Evolutionary conservation across 2,113 vertebrate species (phyloP).

Genomic region (Zingel zingel): DNA sequence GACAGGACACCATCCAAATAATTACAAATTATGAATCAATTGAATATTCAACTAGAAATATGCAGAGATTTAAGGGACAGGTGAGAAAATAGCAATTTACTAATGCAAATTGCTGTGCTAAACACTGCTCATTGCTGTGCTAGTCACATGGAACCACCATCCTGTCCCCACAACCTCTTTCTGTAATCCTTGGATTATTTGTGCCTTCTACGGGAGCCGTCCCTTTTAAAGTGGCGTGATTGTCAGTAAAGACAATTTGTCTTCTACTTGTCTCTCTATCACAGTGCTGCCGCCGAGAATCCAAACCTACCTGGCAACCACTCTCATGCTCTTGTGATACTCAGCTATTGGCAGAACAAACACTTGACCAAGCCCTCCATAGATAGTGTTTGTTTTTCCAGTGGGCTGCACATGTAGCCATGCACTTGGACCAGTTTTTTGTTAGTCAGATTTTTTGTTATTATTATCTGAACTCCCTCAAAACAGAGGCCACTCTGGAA

Average conservation of each 20-base stretch:
- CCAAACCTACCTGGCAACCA: slow-evolving; percentile 46
- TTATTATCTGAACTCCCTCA: not conserved
- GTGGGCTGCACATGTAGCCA: not conserved
- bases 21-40: not conserved
- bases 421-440: not conserved
- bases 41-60: not conserved
- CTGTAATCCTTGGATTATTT: not conserved
- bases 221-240: not conserved
- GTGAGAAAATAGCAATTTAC: not conserved
- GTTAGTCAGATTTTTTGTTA: too few relatives aligned
- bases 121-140: not conserved
- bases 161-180: not conserved
- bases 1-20: not conserved
- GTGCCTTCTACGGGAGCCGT: not conserved
- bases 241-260: not conserved
- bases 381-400: slow-evolving; percentile 51
- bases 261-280: not conserved
- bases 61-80: not conserved
- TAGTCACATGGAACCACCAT: not conserved
- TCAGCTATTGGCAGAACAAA: slow-evolving; percentile 42
- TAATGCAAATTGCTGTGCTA: not conserved
- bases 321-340: slow-evolving; percentile 14
- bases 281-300: not conserved
- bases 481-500: slow-evolving; percentile 1
- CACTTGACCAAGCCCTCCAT: slow-evolving; percentile 57